Conservation (phyloP, 2,797 vertebrate species). For the Poeciliopsis gracilis region DNA sequence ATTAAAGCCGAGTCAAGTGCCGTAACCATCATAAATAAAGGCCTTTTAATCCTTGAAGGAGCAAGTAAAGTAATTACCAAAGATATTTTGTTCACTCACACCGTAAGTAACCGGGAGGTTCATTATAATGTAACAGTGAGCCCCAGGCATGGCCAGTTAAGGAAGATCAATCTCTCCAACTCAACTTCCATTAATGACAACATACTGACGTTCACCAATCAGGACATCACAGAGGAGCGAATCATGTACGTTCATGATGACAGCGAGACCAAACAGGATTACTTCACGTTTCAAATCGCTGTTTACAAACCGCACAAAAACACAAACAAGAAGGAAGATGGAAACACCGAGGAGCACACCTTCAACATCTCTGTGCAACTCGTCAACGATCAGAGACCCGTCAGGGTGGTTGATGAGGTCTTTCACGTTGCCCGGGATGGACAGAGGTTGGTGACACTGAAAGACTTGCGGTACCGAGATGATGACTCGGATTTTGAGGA, state of each 20-base stretch:
- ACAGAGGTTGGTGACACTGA: constrained; percentile 85
- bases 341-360: constrained; percentile 67
- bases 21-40: constrained; percentile 82
- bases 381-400: constrained; percentile 90
- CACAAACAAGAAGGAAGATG: constrained; percentile 34
- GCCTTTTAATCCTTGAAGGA: constrained; percentile 86
- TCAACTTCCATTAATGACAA: constrained; percentile 74
- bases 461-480: constrained; percentile 87
- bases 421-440: constrained; percentile 85
- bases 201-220: constrained; percentile 81
- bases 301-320: constrained; percentile 56
- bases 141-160: constrained; percentile 84
- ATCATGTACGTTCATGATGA: constrained; percentile 90
- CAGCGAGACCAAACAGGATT: constrained; percentile 86
- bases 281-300: constrained; percentile 80
- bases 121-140: constrained; percentile 80
- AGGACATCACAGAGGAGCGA: constrained; percentile 80
- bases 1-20: constrained; percentile 79
- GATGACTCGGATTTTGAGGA: constrained; percentile 90
- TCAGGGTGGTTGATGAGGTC: constrained; percentile 85
- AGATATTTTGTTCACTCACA: constrained; percentile 82
- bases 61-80: constrained; percentile 86
- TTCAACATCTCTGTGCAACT: constrained; percentile 86
- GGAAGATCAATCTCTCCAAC: constrained; percentile 77
- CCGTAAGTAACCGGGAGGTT: constrained; percentile 72